These are phyloP conservation scores for Valencia hispanica DNA, from an alignment of 2,797 vertebrate species.

Conservation along the genomic window DNA sequence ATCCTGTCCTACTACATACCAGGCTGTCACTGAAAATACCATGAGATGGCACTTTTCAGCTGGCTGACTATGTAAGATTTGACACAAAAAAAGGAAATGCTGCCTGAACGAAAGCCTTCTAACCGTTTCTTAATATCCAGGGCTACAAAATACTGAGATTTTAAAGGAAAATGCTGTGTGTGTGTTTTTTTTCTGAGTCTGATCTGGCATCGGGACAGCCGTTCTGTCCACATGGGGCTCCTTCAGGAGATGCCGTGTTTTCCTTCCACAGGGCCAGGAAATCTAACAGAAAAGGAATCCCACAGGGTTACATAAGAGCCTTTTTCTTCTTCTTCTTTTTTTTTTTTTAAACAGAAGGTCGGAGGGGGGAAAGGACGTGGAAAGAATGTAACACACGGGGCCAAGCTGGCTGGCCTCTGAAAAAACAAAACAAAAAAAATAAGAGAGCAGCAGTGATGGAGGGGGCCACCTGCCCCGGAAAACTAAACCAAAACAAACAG, in stretches of 20 bases:
- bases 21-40: neutral
- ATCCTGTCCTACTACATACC: neutral
- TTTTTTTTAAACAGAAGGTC: neutral
- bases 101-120: neutral
- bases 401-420: neutral
- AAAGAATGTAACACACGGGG: slow-evolving; percentile 37
- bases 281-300: slow-evolving; percentile 51
- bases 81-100: too few relatives aligned
- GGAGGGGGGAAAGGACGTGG: slow-evolving; percentile 34
- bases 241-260: slow-evolving; percentile 23
- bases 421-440: too few relatives aligned
- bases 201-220: neutral
- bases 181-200: neutral
- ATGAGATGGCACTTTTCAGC: neutral
- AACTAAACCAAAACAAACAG: slow-evolving; percentile 3
- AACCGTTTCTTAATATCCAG: neutral
- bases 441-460: neutral
- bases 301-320: slow-evolving; percentile 75
- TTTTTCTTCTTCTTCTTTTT: neutral
- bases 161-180: too few relatives aligned
- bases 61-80: too few relatives aligned
- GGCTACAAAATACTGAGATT: too few relatives aligned
- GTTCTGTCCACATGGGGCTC: neutral
- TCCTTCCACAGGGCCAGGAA: slow-evolving; percentile 53
- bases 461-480: slow-evolving; percentile 42